Evolutionary conservation across 2,113 vertebrate species (phyloP), one percentile per base, ranked within the genome.

Genomic region (Oxyruncus cristatus): DNA sequence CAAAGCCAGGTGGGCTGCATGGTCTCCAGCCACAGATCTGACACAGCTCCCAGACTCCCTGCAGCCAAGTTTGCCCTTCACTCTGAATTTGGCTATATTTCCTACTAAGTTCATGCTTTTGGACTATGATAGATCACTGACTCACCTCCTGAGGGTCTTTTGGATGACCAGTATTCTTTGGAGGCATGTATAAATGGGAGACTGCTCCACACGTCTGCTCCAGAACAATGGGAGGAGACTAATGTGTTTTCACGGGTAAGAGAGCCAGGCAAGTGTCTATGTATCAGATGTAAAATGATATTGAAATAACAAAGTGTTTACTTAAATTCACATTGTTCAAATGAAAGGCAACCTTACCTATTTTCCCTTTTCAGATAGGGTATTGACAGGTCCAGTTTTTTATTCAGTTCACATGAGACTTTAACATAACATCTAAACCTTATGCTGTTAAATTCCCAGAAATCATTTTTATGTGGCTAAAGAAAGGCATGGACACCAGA

Each of bases 401-500:
- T 87, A 67, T 94, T 65, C 90, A 49, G 76, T 87, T 92, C 96
- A 92, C 80, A 87, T 76, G 85, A 92, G 92, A 95, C 93, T 93
- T 94, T 91, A 96, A 58, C 28, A 89, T 70, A 96, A 93, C 86
- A 96, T 65, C 62, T 75, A 89, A 93, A 96, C 65, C 53, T 91
- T 72, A 82, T 66, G 77, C 66, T 82, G 61, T 79, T 96, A 92
- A 87, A 93, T 96, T 97, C 95, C 88, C 96, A 97, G 97, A 98
- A 97, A 96, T 97, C 95, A 96, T 97, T 98, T 98, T 97, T 97
- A 94, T 97, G 97, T 97, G 95, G 94, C 97, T 88, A 95, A 97
- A 97, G 86, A 93, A 97, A 96, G 77, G 83, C 91, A 96, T 66
- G 82, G 95, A 97, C 93, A 96, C 90, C 94, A 96, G 95, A 96